phyloP scores from a whole-genome alignment of 2,888 invertebrate species.

The Eristalinus aeneus region DNA sequence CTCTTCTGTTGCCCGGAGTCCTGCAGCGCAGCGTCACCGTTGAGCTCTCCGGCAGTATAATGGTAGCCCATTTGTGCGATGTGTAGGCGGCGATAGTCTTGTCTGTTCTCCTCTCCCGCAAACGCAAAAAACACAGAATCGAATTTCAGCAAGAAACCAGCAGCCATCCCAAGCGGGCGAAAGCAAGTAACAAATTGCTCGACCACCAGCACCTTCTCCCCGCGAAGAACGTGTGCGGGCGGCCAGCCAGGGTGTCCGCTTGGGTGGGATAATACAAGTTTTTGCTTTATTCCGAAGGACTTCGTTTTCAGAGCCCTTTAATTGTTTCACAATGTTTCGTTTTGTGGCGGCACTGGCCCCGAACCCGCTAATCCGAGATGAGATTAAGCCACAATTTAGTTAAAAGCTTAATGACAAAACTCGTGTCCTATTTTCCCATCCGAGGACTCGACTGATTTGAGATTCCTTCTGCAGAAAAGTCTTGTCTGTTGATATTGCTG shows the following conservation, averaged over 20 bases:
- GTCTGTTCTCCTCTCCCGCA: not conserved
- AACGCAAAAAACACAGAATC: slow-evolving; percentile 26
- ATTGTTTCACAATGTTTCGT: slow-evolving; percentile 56
- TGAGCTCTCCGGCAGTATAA: slow-evolving; percentile 39
- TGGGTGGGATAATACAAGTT: slow-evolving; percentile 43
- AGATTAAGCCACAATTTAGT: slow-evolving; percentile 69
- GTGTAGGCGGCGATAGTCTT: slow-evolving; percentile 34
- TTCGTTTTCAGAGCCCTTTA: slow-evolving; percentile 61
- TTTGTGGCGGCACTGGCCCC: not conserved
- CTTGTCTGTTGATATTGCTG: too few species aligned
- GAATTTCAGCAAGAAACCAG: slow-evolving; percentile 39
- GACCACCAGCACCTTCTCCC: not conserved
- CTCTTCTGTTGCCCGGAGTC: slow-evolving; percentile 25
- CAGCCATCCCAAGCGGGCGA: slow-evolving; percentile 22
- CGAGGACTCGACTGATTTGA: not conserved
- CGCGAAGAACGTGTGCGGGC: not conserved
- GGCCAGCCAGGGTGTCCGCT: not conserved
- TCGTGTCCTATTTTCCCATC: slow-evolving; percentile 49
- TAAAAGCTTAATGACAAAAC: slow-evolving; percentile 65
- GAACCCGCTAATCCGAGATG: slow-evolving; percentile 46
- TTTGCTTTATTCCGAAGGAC: slow-evolving; percentile 61
- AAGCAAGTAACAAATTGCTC: slow-evolving; percentile 63
- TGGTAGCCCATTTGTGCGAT: slow-evolving; percentile 38
- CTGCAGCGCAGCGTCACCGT: slow-evolving; percentile 19
- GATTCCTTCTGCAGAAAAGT: not conserved